A percentile compares a stretch with the other conserved stretches of the same genome.
These are phyloP conservation scores for Heliconius sara DNA, from an alignment of 2,888 invertebrate genomes.

Conservation along the genomic window DNA sequence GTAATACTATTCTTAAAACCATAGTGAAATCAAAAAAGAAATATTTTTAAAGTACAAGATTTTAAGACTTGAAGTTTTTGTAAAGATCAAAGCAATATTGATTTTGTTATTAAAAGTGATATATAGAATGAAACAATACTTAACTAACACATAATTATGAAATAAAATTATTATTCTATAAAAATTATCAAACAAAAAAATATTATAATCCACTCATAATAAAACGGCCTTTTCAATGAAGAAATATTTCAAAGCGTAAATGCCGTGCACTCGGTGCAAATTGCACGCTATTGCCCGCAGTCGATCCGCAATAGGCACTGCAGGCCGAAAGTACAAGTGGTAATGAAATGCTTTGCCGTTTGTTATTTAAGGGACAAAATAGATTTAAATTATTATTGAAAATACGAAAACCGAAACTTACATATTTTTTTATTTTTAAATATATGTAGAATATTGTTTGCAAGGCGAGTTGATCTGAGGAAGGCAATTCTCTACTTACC, in stretches of 20 bases:
- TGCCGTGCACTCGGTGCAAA: constrained; percentile 27
- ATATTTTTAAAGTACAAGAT: no score
- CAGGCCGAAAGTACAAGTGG: constrained; percentile 29
- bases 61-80: no score
- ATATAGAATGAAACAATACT: not conserved
- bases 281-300: constrained; percentile 42
- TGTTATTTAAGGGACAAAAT: not conserved
- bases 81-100: no score
- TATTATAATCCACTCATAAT: not conserved
- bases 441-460: no score
- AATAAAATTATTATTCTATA: not conserved
- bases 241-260: constrained; percentile 17
- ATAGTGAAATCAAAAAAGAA: no score
- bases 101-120: no score
- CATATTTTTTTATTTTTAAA: no score
- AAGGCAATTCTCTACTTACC: no score
- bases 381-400: not conserved
- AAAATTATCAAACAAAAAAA: not conserved
- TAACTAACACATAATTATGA: not conserved
- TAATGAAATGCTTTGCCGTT: constrained; percentile 15
- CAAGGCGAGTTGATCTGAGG: no score
- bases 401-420: no score
- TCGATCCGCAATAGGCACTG: constrained; percentile 40
- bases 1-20: no score
- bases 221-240: constrained; percentile 11